Base-by-base conservation (phyloP, 1,140 invertebrate genomes). In the Drosophila bocki region DNA sequence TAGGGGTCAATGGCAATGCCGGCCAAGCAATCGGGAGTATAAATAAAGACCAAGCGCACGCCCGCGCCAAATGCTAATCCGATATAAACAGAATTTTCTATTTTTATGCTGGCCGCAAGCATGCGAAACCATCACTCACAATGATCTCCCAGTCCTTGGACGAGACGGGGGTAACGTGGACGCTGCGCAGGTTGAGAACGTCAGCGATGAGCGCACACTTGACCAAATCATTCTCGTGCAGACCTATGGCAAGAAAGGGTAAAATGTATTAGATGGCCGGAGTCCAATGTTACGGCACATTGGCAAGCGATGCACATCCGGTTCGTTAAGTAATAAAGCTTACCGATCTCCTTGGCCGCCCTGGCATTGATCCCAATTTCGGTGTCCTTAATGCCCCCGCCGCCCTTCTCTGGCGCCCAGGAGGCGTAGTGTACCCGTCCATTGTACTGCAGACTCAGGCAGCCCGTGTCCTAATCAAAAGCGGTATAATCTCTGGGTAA, bases 321-420 rank as follows among this genome's bases (percentile, higher is more conserved):
- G 72, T 33, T 53, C 69, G 75, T 90, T 91, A 82, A 91, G 83
- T 87, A 91, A 87, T 41, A 48, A 35, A 48, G 32, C 85, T 80
- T 54, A 93, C 92, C 92, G 26, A 93, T 91, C 76, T 91, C 88
- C 76, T 93, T 92, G 68, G 92, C 92, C 64, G 92, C 91, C 67
- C 91, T 88, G 82, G 92, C 91, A 92, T 93, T 93, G 64, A 93
- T 93, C 70, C 92, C 92, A 88, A 93, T 93, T 78, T 93, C 92
- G 8, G 83, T 92, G 56, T 93, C 92, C 81, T 91, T 91, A 60
- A 93, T 78, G 54, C 78, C 80, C 22, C 92, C 92, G 17, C 83
- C 84, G 29, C 92, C 90, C 26, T 59, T 62, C 56, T 92, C 64
- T 33, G 92, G 92, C 19, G 87, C 82, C 92, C 92, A 93, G 22